These are phyloP conservation scores for Xiphias gladius DNA, from an alignment of 2,113 vertebrate genomes.

Conservation along the genomic window DNA sequence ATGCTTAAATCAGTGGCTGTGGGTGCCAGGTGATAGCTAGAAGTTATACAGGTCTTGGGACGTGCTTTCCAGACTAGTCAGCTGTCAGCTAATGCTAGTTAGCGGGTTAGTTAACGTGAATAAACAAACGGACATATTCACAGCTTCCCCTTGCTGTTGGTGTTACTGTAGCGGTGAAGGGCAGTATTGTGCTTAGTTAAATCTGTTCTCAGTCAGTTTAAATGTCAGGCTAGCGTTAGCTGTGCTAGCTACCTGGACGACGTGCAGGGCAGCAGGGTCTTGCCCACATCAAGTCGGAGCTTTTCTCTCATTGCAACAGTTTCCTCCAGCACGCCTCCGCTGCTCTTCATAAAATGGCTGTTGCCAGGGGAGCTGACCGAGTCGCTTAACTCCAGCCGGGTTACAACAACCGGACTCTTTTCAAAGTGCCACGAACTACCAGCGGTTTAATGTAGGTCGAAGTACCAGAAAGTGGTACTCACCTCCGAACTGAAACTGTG, in stretches of 20 bases:
- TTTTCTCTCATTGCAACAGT: conserved; percentile 9
- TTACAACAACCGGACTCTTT: neutral
- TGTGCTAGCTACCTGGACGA: neutral
- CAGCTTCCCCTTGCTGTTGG: neutral
- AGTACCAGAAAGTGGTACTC: neutral
- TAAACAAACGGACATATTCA: neutral
- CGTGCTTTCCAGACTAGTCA: neutral
- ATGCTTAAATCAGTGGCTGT: neutral
- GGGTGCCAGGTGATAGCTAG: neutral
- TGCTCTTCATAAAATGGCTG: conserved; percentile 60
- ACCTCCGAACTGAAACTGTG: neutral
- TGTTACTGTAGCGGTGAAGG: neutral
- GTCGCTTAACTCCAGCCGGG: neutral
- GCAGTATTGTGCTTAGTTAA: accelerated
- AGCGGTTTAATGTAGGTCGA: neutral
- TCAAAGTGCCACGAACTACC: neutral
- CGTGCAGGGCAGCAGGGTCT: neutral
- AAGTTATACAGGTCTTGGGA: conserved; percentile 6
- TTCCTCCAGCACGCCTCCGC: conserved; percentile 38
- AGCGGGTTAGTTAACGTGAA: conserved; percentile 4
- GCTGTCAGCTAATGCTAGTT: conserved; percentile 61
- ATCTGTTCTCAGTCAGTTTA: neutral
- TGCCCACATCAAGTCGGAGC: neutral
- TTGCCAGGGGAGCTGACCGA: conserved; percentile 44
- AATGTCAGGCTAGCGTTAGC: conserved; percentile 12